Evolutionary conservation across 64 coral and sea anemone species (phyloP), one percentile per base, ranked within the genome.

Genomic region (Cladopsammia gracilis): DNA sequence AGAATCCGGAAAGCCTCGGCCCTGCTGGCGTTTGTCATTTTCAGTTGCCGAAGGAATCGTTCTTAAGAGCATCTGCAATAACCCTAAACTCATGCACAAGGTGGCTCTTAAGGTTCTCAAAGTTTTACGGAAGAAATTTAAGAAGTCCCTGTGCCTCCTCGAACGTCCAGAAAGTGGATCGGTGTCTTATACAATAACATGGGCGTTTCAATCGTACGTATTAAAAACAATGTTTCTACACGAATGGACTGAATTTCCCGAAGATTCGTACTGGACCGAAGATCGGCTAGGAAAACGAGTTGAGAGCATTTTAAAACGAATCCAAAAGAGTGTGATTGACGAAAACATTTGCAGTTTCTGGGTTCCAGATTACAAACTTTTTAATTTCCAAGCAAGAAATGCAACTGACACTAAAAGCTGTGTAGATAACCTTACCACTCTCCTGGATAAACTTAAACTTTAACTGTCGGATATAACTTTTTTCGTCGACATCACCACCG

Each of bases 221-320:
- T 66, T 93, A 26, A 93, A 87, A 70, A 93, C 91, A 13, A 93
- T 87, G 91, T 93, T 93, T 43, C 70, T 93, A 64, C 91, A 93
- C 61, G 91, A 93, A 71, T 93, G 91, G 83, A 65, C 58, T 25
- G 26, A 93, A 61, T 93, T 87, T 79, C 91, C 83, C 15, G 20
- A 48, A 15, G 91, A 86, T 5, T 18, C 19, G 15, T 59, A 45
- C 7, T 93, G 91, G 91, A 79, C 24, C 0, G 53, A n/a, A 5
- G 83, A 87, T 45, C 64, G 70, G 61, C 91, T 93, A 42, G 72
- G 25, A 6, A 12, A 70, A 10, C 75, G 91, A 75, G 62, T 93
- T 1, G n/a, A 58, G 15, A 70, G 83, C 3, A 93, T 87, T 46
- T 71, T 93, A 18, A 52, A 18, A 59, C 75, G 82, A 15, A 93